phyloP scores from a whole-genome alignment of 2,113 vertebrate genomes.

The Oophaga pumilio region DNA sequence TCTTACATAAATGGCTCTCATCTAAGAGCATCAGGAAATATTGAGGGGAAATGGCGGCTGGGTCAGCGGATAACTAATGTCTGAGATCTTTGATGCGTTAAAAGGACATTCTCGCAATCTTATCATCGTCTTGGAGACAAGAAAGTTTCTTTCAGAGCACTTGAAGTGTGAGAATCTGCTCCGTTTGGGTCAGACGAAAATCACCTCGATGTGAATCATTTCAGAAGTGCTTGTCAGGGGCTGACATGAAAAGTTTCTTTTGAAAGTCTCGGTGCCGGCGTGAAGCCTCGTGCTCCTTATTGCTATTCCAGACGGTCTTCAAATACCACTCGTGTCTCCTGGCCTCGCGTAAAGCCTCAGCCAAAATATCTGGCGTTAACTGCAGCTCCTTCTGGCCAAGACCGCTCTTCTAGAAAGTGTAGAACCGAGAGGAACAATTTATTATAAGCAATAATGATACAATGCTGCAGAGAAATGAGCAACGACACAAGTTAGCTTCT shows the following conservation, averaged over 20 bases:
- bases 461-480: neutral
- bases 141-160: conserved; percentile 23
- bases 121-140: conserved; percentile 30
- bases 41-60: neutral
- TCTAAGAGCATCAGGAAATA: neutral
- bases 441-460: neutral
- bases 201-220: conserved; percentile 1
- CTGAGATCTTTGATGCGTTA: neutral
- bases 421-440: neutral
- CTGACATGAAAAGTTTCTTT: conserved; percentile 45
- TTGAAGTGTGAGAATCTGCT: conserved; percentile 31
- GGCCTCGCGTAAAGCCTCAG: neutral
- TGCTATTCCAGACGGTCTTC: neutral
- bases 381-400: neutral
- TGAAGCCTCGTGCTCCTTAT: neutral
- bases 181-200: conserved; percentile 28
- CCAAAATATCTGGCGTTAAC: neutral
- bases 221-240: conserved; percentile 19
- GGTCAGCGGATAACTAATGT: conserved; percentile 3
- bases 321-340: neutral
- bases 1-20: neutral
- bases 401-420: neutral
- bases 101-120: conserved; percentile 23
- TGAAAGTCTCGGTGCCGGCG: neutral
- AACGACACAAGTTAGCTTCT: neutral